Evolutionary conservation across 1,140 invertebrate genomes (phyloP), one percentile per base, ranked within the genome.

Genomic region (Trachymyrmex cornetzi): DNA sequence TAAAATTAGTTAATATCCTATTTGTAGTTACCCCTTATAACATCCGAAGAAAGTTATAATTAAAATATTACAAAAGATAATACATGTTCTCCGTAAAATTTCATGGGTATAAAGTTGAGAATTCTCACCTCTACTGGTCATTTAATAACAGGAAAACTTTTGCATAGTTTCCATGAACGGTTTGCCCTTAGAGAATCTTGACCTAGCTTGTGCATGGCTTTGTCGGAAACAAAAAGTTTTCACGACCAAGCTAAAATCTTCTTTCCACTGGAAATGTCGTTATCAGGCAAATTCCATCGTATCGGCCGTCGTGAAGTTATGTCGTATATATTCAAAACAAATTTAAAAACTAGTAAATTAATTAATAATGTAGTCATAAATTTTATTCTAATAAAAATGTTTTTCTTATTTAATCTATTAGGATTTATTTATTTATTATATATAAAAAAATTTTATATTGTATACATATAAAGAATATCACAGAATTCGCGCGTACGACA

Each of bases 71-170:
- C 59, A 2, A 12, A 2, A 12, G 38, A 55, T 4, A 77, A 66
- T 80, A 69, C 55, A 80, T 19, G 16, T 53, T 19, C 22, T 14
- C 27, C 22, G 57, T 1, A 11, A 50, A 48, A 63, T 59, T 57
- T 71, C 11, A 27, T 53, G 19, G 19, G 9, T 5, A 12, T 57
- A 44, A 71, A 71, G 79, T 71, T 61, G 2, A 53, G 44, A 71
- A 81, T 71, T 81, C 79, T 81, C 50, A 71, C 77, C 50, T 80
- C n/a, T 34, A 27, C 30, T 71, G 66, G 79, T 71, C 64, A 81
- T 66, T 81, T 81, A 71, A 81, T 66, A 57, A 81, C 16, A 53
- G 34, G 50, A 48, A 71, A 81, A 71, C 64, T 71, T 81, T 81
- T 71, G 22, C 79, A 81, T 81, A 81, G 79, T 81, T 81, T 14